A percentile compares a stretch with the other conserved stretches of the same genome.
phyloP scores from a whole-genome alignment of 2,888 invertebrate genomes.

The Holacanthella duospinosa region DNA sequence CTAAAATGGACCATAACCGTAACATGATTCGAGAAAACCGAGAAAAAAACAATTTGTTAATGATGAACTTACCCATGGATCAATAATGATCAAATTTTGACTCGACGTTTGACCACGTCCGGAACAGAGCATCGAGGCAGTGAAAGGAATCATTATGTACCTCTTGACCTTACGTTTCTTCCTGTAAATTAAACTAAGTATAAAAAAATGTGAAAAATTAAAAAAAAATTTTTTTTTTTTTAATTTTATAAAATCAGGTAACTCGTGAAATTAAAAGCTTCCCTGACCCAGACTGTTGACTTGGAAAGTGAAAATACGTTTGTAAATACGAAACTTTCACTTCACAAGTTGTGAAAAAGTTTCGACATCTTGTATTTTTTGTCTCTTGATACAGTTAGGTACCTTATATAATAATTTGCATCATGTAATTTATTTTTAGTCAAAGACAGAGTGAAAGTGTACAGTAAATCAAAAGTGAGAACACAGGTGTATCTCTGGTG shows the following conservation, averaged over 20 bases:
- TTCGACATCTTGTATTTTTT: too few species aligned
- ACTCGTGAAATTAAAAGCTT: not conserved
- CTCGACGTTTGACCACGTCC: slow-evolving; percentile 26
- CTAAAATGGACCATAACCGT: not conserved
- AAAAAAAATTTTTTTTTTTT: not conserved
- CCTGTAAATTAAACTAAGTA: not conserved
- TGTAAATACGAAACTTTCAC: too few species aligned
- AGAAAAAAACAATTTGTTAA: not conserved
- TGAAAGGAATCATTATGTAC: slow-evolving; percentile 34
- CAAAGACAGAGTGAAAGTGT: too few species aligned
- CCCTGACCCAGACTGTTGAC: too few species aligned
- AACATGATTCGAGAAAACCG: too few species aligned
- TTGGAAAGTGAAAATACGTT: too few species aligned
- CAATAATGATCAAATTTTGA: slow-evolving; percentile 27
- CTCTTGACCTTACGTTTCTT: not conserved
- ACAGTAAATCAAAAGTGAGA: too few species aligned
- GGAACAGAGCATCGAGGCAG: slow-evolving; percentile 32
- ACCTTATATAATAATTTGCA: too few species aligned
- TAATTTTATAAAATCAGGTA: not conserved
- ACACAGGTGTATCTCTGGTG: too few species aligned
- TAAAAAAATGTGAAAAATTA: not conserved
- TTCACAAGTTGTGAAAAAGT: too few species aligned
- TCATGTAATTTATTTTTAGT: too few species aligned
- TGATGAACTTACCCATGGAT: slow-evolving; percentile 29
- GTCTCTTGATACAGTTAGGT: too few species aligned